Conservation (phyloP, 2,113 vertebrate genomes). For the Alligator sinensis region DNA sequence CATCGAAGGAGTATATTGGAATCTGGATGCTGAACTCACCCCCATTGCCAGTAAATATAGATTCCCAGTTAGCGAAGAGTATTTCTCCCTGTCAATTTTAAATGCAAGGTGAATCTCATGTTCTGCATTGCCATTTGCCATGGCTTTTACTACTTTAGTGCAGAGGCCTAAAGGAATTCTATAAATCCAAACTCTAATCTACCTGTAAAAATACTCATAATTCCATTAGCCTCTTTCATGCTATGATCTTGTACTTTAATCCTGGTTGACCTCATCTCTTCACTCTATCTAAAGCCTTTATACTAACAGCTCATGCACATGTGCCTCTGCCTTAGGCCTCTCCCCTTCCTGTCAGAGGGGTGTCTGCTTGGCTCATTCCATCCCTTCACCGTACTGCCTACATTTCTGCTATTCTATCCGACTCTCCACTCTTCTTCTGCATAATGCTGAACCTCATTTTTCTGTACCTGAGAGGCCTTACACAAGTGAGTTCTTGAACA, state of each 20-base stretch:
- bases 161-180: not conserved
- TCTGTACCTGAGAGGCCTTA: not conserved
- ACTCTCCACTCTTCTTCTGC: not conserved
- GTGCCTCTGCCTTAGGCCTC: not conserved
- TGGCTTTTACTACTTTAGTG: not conserved
- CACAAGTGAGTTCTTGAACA: not conserved
- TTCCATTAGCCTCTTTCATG: not conserved
- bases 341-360: not conserved
- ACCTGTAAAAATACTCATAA: not conserved
- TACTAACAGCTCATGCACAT: not conserved
- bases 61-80: constrained; percentile 91
- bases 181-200: not conserved
- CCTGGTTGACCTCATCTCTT: not conserved
- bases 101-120: not conserved
- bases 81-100: constrained; percentile 86
- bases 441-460: not conserved
- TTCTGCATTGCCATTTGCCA: fast-evolving
- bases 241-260: not conserved
- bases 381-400: not conserved
- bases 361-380: not conserved
- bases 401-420: not conserved
- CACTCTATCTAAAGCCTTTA: not conserved
- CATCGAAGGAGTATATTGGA: constrained; percentile 97
- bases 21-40: constrained; percentile 82
- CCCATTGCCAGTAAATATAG: constrained; percentile 87